A percentile compares a stretch with the other conserved stretches of the same genome.
These are phyloP conservation scores for Microctenopoma stevenorrisi DNA, from an alignment of 2,797 vertebrate genomes.

Conservation along the genomic window DNA sequence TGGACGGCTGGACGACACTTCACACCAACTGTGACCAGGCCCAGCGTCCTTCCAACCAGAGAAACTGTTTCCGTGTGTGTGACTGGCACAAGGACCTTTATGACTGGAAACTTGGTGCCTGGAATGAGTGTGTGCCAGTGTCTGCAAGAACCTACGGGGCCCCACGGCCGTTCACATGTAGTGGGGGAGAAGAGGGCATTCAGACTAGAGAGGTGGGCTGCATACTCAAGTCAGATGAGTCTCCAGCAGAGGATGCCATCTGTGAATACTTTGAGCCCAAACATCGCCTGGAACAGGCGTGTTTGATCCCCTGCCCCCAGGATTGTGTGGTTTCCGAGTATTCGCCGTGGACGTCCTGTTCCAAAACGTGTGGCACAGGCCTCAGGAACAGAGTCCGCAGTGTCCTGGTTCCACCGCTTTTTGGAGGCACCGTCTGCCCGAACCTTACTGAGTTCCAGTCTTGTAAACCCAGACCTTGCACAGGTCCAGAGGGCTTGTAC, in stretches of 20 bases:
- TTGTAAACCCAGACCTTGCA: slow-evolving; percentile 87
- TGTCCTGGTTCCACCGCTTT: slow-evolving; percentile 90
- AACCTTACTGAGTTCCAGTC: slow-evolving; percentile 95
- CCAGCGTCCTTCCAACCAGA: slow-evolving; percentile 91
- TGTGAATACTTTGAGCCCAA: slow-evolving; percentile 97
- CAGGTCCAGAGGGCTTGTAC: slow-evolving; percentile 86
- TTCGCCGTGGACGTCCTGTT: slow-evolving; percentile 93
- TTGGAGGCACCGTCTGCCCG: slow-evolving; percentile 89
- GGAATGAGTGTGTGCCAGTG: slow-evolving; percentile 91
- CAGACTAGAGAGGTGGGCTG: slow-evolving; percentile 92
- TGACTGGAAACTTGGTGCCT: slow-evolving; percentile 91
- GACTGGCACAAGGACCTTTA: slow-evolving; percentile 98
- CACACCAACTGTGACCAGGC: slow-evolving; percentile 93
- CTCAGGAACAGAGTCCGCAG: slow-evolving; percentile 91
- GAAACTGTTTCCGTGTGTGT: slow-evolving; percentile 95
- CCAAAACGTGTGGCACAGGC: slow-evolving; percentile 92
- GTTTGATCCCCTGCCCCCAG: slow-evolving; percentile 94
- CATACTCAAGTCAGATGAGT: slow-evolving; percentile 85
- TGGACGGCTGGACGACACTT: slow-evolving; percentile 96
- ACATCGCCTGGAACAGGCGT: slow-evolving; percentile 94
- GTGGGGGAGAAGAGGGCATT: slow-evolving; percentile 92
- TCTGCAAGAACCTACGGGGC: slow-evolving; percentile 84
- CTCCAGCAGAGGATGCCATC: slow-evolving; percentile 89
- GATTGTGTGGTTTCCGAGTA: slow-evolving; percentile 95
- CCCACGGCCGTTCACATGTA: slow-evolving; percentile 80